A percentile compares a stretch with the other conserved stretches of the same genome.
Conservation (phyloP, 1,140 invertebrate genomes). For the Atta colombica region DNA sequence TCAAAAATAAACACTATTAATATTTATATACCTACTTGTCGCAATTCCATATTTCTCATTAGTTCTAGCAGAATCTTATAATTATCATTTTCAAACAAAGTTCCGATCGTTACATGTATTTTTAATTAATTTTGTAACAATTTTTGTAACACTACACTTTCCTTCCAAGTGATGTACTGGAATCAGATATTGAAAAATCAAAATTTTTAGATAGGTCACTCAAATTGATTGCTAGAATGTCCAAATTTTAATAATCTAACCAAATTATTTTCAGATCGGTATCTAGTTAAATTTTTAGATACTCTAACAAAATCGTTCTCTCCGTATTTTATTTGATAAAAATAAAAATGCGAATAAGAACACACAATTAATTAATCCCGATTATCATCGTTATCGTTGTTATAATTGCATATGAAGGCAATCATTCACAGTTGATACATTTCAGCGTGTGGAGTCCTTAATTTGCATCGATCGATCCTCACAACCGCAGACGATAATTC, state of each 20-base stretch:
- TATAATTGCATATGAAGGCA: constrained; percentile 19
- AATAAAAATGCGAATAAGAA: background rate
- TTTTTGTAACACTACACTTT: too few species aligned
- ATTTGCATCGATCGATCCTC: constrained; percentile 72
- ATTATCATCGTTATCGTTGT: constrained; percentile 27
- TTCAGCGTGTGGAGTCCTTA: constrained; percentile 51
- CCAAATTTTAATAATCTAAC: too few species aligned
- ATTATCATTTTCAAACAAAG: background rate
- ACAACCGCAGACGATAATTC: constrained; percentile 71
- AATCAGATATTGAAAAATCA: too few species aligned
- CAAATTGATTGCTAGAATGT: too few species aligned
- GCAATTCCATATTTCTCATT: too few species aligned
- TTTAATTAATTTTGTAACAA: too few species aligned
- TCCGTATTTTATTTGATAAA: background rate
- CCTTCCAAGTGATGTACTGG: too few species aligned
- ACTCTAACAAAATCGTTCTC: background rate
- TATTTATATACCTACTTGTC: background rate
- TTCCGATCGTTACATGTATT: too few species aligned
- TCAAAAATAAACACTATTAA: background rate
- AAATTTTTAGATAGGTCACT: too few species aligned
- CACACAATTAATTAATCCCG: constrained; percentile 13
- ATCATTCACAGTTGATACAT: constrained; percentile 49
- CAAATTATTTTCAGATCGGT: too few species aligned
- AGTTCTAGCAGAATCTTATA: too few species aligned
- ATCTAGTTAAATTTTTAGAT: too few species aligned